Evolutionary conservation across 2,888 invertebrate genomes (phyloP), one percentile per base, ranked within the genome.

Genomic region (Drosophila yooni): DNA sequence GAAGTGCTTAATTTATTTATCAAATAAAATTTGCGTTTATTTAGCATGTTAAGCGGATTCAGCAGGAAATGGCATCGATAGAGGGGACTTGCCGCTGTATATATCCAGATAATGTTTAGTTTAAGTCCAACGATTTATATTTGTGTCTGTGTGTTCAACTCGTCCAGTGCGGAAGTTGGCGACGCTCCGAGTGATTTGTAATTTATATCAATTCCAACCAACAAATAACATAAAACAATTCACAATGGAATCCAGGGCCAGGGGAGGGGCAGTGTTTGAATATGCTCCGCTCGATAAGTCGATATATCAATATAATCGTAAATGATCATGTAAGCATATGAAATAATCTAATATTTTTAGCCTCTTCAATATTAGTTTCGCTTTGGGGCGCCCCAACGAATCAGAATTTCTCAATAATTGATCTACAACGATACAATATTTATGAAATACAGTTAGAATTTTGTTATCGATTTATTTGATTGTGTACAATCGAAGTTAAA

Each of bases 201-300:
- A 74, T 74, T 62, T 67, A 74, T 74, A 62, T 74, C 54, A 62
- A 67, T 74, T 74, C 7, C 21, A 13, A 46, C 21, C 21, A 43
- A 21, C 43, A 46, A 74, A 66, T 36, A 51, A 40, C 48, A 34
- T 21, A 52, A 25, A 15, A 63, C 40, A 53, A 53, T 62, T 52
- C 43, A 33, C 61, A 51, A 58, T 58, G 25, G 51, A 31, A 43
- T 40, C 40, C n/a, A n/a, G n/a, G 27, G 11, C 21, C 21, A 31
- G 11, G 0, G 51, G 13, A 5, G n/a, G 31, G 33, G 7, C 11
- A 1, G 34, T 36, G 34, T 10, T 33, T 36, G 34, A 25, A 34
- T 10, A 18, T 36, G 18, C 21, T 27, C 10, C 27, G 27, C 18
- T 46, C 15, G 15, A 29, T 29, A 18, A 34, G 46, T 43, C 15